Base-by-base conservation (phyloP, 1,140 invertebrate genomes). In the Pseudomyrmex sp. region DNA sequence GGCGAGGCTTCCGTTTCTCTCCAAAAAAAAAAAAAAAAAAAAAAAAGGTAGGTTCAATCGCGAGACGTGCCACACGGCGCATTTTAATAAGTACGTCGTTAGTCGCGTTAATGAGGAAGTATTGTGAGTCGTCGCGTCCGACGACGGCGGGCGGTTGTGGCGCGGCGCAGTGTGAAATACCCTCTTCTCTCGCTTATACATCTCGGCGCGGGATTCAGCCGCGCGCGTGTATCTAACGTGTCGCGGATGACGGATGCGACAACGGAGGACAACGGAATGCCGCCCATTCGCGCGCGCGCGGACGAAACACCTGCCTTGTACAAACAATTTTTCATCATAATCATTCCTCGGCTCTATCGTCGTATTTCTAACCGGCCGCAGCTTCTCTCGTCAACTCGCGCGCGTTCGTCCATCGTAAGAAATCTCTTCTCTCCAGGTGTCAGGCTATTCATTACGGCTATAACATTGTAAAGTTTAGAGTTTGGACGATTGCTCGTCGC, bases 281-380 rank as follows among this genome's bases (percentile, higher is more conserved):
- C 46, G 2, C 35, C 35, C 35, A 35, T 35, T 35, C 35, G 35
- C 35, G 35, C 1, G 35, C 35, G 35, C 35, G 35, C 35, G 35
- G 0, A 5, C 35, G 59, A 85, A 86, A 87, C 90, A 91, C 90
- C 90, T 91, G 90, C 85, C 75, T 84, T 86, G 66, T 89, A 83
- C 70, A 87, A 90, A 91, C 74, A 87, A 91, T 91, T 90, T 86
- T 87, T 91, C 90, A 90, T 88, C 86, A 75, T 87, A 85, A 84
- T 15, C 79, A 75, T 83, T 83, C 44, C 54, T 73, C 83, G 79
- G 26, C 50, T 76, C n/a, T 85, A 52, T 83, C 63, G 46, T 82
- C 76, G 18, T 35, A 35, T 85, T 76, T 59, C 70, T 65, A 59
- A 59, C 35, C 59, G 35, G 50, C 35, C 35, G 35, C 35, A 52